Base-by-base conservation (phyloP, 2,113 vertebrate genomes). In the Numenius arquata region DNA sequence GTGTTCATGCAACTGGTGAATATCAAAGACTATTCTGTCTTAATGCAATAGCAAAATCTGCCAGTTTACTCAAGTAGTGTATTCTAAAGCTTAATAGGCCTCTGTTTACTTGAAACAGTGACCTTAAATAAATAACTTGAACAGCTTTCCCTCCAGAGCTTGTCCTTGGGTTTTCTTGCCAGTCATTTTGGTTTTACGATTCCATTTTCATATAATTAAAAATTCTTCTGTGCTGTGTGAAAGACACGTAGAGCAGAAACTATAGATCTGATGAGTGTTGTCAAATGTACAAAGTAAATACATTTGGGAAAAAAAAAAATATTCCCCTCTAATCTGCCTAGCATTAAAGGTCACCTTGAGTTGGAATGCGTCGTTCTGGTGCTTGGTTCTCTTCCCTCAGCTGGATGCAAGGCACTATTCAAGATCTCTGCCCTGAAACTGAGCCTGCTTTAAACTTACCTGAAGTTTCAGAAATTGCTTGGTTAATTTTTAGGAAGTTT, bases 51-150 rank as follows among this genome's bases (percentile, higher is more conserved):
- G 41, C 66, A 71, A 67, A 87, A 94, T 68, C 63, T 73, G 53
- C 89, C 53, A 18, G 14, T 91, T 92, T 68, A 41, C 70, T 93
- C 74, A 4, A 85, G 71, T 76, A 34, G 83, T 91, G 62, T 92
- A 93, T 93, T 92, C 80, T 76, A 41, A 53, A 91, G 88, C 85
- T 90, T 96, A 72, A 92, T 58, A 48, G 73, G 40, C 61, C 58
- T 91, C 90, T 94, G 90, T 96, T 95, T 78, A 87, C 70, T 90
- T 58, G 70, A 85, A 93, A 91, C 90, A 68, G 29, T 81, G 75
- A 93, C 84, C 86, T 95, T 85, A 88, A 66, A 93, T 95, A 43
- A 75, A 79, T 55, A 79, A 85, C 66, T 62, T 55, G 81, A 74
- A 26, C 43, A n/a, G 79, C 61, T 93, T 82, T 70, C 45, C 58